Conservation (phyloP, 2,888 invertebrate species). For the Blera fallax region DNA sequence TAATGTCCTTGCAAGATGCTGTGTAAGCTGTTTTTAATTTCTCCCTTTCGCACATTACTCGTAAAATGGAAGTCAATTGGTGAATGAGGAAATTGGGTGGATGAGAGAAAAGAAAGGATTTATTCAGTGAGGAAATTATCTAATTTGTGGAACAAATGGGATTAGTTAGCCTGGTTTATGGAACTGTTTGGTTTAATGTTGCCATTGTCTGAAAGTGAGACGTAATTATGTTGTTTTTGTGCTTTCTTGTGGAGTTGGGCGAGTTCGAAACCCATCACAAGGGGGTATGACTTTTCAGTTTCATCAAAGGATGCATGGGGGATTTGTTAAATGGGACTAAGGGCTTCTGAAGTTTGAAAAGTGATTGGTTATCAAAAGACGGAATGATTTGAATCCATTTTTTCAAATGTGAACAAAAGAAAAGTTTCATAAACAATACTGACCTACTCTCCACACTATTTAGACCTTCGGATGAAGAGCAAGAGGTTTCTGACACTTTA, state of each 20-base stretch:
- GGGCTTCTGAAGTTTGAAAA: too few relatives aligned
- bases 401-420: too few relatives aligned
- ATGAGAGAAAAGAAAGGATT: conserved; percentile 1
- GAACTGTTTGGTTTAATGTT: neutral
- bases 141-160: conserved; percentile 14
- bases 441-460: too few relatives aligned
- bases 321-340: too few relatives aligned
- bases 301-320: too few relatives aligned
- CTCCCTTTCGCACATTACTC: conserved; percentile 8
- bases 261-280: neutral
- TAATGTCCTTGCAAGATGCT: conserved; percentile 61
- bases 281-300: neutral
- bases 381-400: too few relatives aligned
- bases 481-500: too few relatives aligned
- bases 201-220: neutral
- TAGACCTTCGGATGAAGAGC: too few relatives aligned
- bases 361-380: too few relatives aligned
- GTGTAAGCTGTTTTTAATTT: conserved; percentile 56
- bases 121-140: neutral
- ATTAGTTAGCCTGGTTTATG: neutral
- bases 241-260: neutral
- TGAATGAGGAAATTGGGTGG: neutral
- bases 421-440: too few relatives aligned
- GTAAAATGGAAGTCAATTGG: neutral
- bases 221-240: neutral